Evolutionary conservation across 2,113 vertebrate genomes (phyloP).

Genomic region (Chamaetylas fuelleborni): DNA sequence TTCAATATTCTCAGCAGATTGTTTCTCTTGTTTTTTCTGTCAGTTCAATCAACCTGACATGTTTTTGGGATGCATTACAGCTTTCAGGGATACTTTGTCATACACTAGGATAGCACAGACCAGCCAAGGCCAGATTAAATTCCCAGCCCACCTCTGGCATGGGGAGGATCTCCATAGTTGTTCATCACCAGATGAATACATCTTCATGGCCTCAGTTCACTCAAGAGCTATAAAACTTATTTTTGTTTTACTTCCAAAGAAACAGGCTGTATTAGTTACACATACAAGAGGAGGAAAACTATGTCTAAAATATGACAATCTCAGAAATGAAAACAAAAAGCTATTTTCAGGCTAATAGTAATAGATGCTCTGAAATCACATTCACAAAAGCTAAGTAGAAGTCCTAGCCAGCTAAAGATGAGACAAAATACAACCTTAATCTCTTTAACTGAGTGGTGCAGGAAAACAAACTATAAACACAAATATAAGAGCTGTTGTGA

Average conservation of each 20-base stretch:
- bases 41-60: fast-evolving
- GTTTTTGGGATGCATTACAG: background rate
- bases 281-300: background rate
- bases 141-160: background rate
- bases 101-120: background rate
- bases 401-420: background rate
- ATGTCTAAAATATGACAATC: background rate
- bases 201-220: background rate
- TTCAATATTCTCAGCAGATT: background rate
- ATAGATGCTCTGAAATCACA: background rate
- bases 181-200: background rate
- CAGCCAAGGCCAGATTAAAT: background rate
- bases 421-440: slow-evolving; percentile 1
- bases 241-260: background rate
- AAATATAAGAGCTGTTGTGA: background rate
- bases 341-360: background rate
- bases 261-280: background rate
- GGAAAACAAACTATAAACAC: slow-evolving; percentile 26
- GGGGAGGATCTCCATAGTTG: background rate
- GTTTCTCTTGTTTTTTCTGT: background rate
- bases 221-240: background rate
- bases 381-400: background rate
- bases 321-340: background rate
- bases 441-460: background rate
- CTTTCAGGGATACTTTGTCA: background rate